Base-by-base conservation (phyloP, 2,797 vertebrate genomes). In the Prionace glauca region DNA sequence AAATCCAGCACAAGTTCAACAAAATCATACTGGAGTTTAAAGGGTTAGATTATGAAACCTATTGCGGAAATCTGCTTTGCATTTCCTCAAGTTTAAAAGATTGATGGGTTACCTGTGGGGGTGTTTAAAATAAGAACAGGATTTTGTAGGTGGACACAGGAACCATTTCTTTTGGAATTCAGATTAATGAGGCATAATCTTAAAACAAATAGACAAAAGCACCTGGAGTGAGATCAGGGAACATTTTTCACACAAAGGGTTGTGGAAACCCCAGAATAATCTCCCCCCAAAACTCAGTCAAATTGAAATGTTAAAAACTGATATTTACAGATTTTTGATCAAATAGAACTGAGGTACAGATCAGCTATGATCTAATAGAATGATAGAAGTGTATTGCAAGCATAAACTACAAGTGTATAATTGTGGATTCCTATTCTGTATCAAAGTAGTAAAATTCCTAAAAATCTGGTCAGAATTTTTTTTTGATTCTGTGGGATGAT, bases 231-330 rank as follows among this genome's bases (percentile, higher is more conserved):
- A 88, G 29, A 88, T 88, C 32, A 77, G 72, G 10, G 32, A 32
- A 32, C 72, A 32, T 32, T 77, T 77, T 32, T 77, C 32, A 88
- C 86, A 88, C 22, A 41, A 8, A 16, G 86, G 22, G 86, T 24
- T 56, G 86, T 36, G 14, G 56, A 62, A 90, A 90, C 62, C 29
- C 62, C 20, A 50, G 56, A 32, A 16, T 56, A 32, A 77, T n/a
- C 29, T 29, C 29, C 29, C 62, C 26, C 56, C 16, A 18, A 32
- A 32, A 3, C 56, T 16, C 3, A 60, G 29, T 90, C 87, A 62
- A 65, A 62, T 32, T 90, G 60, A 91, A 91, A 91, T 91, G 26
- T 65, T 90, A 12, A 65, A 90, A 32, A 90, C 87, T 62, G 87
- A 65, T 18, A 50, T 32, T 32, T 5, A 62, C 20, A 62, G 29